Evolutionary conservation across 2,888 invertebrate species (phyloP).

Genomic region (Calephelis perditalis): DNA sequence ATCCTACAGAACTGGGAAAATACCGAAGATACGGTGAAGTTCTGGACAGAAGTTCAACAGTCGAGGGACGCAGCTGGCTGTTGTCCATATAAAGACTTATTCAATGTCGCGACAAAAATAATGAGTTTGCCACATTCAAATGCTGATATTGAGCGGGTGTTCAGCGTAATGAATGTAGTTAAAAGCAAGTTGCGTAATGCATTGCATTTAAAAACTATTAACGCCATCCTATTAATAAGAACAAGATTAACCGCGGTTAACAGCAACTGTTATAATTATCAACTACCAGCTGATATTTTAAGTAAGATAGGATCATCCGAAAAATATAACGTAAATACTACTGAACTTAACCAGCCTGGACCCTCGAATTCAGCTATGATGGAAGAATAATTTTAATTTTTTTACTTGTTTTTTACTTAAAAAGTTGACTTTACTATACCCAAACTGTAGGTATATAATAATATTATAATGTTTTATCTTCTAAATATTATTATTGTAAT

Average conservation of each 20-base stretch:
- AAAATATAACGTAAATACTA: slow-evolving; percentile 7
- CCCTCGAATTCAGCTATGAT: slow-evolving; percentile 8
- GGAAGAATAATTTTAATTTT: slow-evolving; percentile 6
- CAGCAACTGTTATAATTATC: slow-evolving; percentile 8
- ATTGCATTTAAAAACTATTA: slow-evolving; percentile 26
- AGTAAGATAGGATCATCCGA: slow-evolving; percentile 8
- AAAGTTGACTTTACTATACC: slow-evolving; percentile 6
- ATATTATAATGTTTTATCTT: slow-evolving; percentile 4
- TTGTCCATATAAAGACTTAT: slow-evolving; percentile 24
- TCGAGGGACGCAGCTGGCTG: too few species aligned
- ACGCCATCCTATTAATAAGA: slow-evolving; percentile 21
- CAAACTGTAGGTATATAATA: slow-evolving; percentile 8
- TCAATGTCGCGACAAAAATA: slow-evolving; percentile 22
- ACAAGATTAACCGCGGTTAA: slow-evolving; percentile 5
- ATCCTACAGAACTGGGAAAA: slow-evolving; percentile 26
- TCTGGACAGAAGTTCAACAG: too few species aligned
- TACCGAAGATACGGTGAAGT: slow-evolving; percentile 13
- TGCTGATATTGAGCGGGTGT: slow-evolving; percentile 27
- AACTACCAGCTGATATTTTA: slow-evolving; percentile 9
- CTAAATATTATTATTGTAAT: slow-evolving; percentile 5
- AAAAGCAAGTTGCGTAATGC: slow-evolving; percentile 26
- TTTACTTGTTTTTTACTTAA: slow-evolving; percentile 7
- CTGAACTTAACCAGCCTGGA: slow-evolving; percentile 7
- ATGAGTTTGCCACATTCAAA: slow-evolving; percentile 27
- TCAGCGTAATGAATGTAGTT: slow-evolving; percentile 27